Conservation (phyloP, 1,140 invertebrate genomes). For the Colletes gigas region DNA sequence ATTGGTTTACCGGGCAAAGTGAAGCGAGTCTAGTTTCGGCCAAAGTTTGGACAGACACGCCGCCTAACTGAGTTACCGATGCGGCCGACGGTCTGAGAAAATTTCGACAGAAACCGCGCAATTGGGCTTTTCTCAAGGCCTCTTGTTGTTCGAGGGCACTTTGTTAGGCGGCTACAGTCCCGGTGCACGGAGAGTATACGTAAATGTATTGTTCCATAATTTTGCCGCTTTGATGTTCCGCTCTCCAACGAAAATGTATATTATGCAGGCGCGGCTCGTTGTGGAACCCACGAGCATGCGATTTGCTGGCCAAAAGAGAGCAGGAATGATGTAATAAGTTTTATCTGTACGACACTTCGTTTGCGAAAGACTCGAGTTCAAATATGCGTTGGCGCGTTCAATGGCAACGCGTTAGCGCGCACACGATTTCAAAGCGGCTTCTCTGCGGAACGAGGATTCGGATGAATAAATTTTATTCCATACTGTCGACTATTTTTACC, state of each 20-base stretch:
- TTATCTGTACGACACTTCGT: no score
- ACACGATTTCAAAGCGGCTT: no score
- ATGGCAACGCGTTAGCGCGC: no score
- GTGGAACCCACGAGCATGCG: background rate
- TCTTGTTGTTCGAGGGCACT: no score
- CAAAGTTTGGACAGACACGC: background rate
- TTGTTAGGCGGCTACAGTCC: background rate
- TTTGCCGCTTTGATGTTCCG: background rate
- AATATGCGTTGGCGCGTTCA: no score
- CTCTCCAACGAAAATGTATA: background rate
- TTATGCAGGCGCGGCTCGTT: background rate
- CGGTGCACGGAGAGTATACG: background rate
- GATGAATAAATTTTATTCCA: no score
- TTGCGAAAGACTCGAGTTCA: no score
- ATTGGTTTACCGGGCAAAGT: background rate
- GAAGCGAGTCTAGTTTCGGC: background rate
- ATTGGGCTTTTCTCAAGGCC: background rate
- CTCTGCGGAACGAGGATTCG: no score
- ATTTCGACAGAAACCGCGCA: background rate
- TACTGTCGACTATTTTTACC: no score
- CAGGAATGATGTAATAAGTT: background rate
- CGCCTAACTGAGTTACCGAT: slow-evolving; percentile 1
- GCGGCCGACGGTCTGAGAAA: background rate
- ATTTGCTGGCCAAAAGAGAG: background rate
- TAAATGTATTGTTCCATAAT: background rate